Evolutionary conservation across 1,140 invertebrate genomes (phyloP), one percentile per base, ranked within the genome.

Genomic region (Charaxes varanes): DNA sequence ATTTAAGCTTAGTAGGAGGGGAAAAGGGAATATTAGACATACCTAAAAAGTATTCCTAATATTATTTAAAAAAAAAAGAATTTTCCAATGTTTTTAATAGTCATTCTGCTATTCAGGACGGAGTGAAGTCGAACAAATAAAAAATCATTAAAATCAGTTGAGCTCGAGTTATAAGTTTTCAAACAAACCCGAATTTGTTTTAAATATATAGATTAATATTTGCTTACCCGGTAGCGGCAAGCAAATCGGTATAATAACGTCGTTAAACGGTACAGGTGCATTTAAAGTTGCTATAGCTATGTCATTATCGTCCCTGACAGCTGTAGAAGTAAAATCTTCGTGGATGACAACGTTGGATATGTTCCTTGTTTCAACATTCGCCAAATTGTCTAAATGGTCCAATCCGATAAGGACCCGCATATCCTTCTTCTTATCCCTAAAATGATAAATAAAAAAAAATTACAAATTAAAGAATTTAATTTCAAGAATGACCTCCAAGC

Each of bases 281-380:
- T 84, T 63, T 2, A 89, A 60, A 34, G 83, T 87, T 1, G 85
- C 76, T 4, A 90, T 60, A 0, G 88, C 88, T 19, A 90, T 88
- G 52, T 90, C 89, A 44, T 89, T 87, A 28, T 73, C 82, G 40
- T 87, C 86, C 28, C 86, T 60, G 0, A 86, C 56, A 1, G 64
- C 58, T 31, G 83, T 79, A 0, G 84, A 84, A 2, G 66, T 63
- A 30, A 87, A 87, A 2, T 66, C 36, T 28, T 84, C 65, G 41
- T 87, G 86, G 12, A 87, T 72, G 6, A 70, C 58, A 2, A 68
- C 49, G 2, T 58, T 34, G 0, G 64, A 59, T 12, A 86, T 73
- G 11, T 49, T 59, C n/a, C 73, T 53, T n/a, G 67, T 48, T 16
- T 62, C 59, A 1, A 85, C 84, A 12, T 63, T 49, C 0, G 52